Conservation (phyloP, 2,113 vertebrate genomes). For the Paramormyrops kingsleyae region DNA sequence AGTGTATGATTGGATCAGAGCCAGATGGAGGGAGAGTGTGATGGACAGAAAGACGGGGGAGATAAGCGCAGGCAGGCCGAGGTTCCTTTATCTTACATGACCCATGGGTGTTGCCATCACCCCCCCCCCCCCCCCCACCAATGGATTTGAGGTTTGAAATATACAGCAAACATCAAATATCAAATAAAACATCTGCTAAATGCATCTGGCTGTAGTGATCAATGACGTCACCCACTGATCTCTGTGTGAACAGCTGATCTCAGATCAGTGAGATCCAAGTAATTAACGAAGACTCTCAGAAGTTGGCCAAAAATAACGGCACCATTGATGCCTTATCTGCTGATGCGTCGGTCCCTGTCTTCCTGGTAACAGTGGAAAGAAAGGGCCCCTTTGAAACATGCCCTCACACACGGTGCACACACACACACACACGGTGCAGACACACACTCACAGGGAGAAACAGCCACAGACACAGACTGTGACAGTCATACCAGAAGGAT, state of each 20-base stretch:
- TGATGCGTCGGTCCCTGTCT: neutral
- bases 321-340: neutral
- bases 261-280: neutral
- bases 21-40: conserved; percentile 31
- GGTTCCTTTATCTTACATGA: neutral
- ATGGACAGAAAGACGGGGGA: conserved; percentile 14
- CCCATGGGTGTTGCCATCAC: neutral
- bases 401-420: neutral
- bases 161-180: neutral
- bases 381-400: neutral
- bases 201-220: neutral
- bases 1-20: conserved; percentile 53
- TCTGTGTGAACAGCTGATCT: neutral
- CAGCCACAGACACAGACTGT: neutral
- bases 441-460: neutral
- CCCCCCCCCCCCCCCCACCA: neutral
- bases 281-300: neutral
- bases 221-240: neutral
- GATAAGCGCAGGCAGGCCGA: neutral
- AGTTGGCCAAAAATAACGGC: neutral
- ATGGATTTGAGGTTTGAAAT: neutral
- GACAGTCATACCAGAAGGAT: neutral
- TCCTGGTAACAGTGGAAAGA: neutral
- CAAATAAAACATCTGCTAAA: neutral
- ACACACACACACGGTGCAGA: neutral